Percentiles rank a stretch among this genome's conserved stretches.
These are phyloP conservation scores for Galaxias olidus DNA, from an alignment of 2,797 vertebrate species.

Conservation along the genomic window DNA sequence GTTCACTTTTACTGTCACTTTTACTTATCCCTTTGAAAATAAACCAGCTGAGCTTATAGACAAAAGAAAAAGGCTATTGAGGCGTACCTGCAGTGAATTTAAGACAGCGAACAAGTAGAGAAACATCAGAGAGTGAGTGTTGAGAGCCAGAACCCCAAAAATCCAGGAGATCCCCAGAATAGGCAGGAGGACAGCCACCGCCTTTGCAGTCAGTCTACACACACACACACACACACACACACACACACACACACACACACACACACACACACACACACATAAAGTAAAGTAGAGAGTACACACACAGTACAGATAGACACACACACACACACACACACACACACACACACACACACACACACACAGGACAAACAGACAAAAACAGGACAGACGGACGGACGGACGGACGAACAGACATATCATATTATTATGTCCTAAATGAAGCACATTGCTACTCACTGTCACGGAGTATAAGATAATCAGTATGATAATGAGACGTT, in stretches of 20 bases:
- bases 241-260: background rate
- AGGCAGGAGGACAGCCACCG: conserved; percentile 92
- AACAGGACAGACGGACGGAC: too few relatives aligned
- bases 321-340: background rate
- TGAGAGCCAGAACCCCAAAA: conserved; percentile 92
- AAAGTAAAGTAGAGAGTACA: too few relatives aligned
- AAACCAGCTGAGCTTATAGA: too few relatives aligned
- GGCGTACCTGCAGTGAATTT: conserved; percentile 91
- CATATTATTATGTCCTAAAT: too few relatives aligned
- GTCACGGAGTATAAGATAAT: too few relatives aligned
- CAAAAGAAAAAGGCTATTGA: background rate
- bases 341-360: conserved; percentile 4
- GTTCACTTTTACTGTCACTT: too few relatives aligned
- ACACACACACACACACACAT: background rate
- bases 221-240: too few relatives aligned
- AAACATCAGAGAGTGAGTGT: conserved; percentile 84
- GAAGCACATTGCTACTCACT: too few relatives aligned
- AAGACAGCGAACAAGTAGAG: conserved; percentile 93
- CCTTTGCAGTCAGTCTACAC: conserved; percentile 89
- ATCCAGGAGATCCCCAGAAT: conserved; percentile 97
- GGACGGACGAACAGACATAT: too few relatives aligned
- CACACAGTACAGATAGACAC: conserved; percentile 15
- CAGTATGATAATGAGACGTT: too few relatives aligned
- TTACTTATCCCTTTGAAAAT: too few relatives aligned
- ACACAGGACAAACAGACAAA: background rate